These are phyloP conservation scores for Tenebrosternarchus preto DNA, from an alignment of 2,113 vertebrate genomes.

Conservation along the genomic window DNA sequence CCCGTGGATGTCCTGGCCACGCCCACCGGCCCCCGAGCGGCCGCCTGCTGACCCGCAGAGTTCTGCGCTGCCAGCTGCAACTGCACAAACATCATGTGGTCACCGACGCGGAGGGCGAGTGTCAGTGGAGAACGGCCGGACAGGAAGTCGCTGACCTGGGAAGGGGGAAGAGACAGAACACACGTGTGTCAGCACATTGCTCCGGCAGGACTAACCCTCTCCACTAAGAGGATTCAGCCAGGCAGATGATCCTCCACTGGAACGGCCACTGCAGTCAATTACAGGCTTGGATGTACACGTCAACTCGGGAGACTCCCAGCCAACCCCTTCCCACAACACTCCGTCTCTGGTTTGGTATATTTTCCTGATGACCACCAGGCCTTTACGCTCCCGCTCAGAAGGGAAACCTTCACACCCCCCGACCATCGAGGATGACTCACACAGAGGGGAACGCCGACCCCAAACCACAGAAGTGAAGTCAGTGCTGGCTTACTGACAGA, in stretches of 20 bases:
- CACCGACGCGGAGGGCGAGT: conserved; percentile 90
- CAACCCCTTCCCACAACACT: not conserved
- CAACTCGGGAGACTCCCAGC: too few relatives aligned
- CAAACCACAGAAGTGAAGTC: conserved; percentile 33
- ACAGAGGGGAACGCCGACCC: too few relatives aligned
- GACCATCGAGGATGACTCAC: too few relatives aligned
- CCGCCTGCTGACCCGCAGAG: conserved; percentile 78
- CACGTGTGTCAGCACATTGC: not conserved
- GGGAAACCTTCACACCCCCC: conserved; percentile 6
- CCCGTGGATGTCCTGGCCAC: conserved; percentile 56
- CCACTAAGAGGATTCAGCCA: not conserved
- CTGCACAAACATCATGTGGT: conserved; percentile 99
- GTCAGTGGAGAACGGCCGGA: conserved; percentile 94
- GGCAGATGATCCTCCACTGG: too few relatives aligned
- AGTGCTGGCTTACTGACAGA: conserved; percentile 14
- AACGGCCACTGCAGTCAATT: too few relatives aligned
- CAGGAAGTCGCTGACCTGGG: conserved; percentile 95
- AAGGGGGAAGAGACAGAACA: not conserved
- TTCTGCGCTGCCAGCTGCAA: conserved; percentile 93
- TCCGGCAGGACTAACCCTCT: not conserved
- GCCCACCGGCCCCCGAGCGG: conserved; percentile 60
- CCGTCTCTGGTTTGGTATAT: not conserved
- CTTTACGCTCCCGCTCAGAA: not conserved
- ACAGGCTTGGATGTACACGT: too few relatives aligned
- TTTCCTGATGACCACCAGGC: conserved; percentile 13